These are phyloP conservation scores for Lutjanus campechanus DNA, from an alignment of 2,797 vertebrate species.

Conservation along the genomic window DNA sequence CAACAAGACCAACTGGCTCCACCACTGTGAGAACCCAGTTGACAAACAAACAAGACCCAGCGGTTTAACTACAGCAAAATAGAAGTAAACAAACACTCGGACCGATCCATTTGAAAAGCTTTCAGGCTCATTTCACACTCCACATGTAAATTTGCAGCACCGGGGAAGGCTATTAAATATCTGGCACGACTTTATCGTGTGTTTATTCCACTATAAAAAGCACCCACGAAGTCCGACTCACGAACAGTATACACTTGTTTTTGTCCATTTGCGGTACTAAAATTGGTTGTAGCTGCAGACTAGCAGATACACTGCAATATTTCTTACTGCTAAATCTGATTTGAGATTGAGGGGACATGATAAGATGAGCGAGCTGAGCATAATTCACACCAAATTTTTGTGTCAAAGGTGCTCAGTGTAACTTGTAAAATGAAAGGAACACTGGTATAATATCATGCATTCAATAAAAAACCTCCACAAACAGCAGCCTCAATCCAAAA, in stretches of 20 bases:
- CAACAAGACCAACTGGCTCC: constrained; percentile 49
- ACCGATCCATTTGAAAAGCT: constrained; percentile 42
- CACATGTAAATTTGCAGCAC: constrained; percentile 19
- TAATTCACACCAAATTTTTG: not conserved
- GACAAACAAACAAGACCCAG: constrained; percentile 47
- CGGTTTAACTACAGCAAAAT: constrained; percentile 48
- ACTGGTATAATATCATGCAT: not conserved
- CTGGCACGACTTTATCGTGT: constrained; percentile 22
- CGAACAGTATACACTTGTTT: not conserved
- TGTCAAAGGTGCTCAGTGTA: not conserved
- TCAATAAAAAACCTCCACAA: constrained; percentile 1
- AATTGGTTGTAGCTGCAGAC: constrained; percentile 4
- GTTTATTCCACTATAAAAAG: constrained; percentile 24
- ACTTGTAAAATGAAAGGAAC: not conserved
- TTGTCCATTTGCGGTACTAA: not conserved
- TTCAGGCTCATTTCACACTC: constrained; percentile 58
- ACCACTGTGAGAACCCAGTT: not conserved
- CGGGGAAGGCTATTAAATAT: constrained; percentile 35
- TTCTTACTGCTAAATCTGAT: not conserved
- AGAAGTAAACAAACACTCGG: constrained; percentile 41
- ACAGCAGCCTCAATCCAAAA: not conserved
- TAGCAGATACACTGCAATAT: not conserved
- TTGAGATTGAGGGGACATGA: not conserved
- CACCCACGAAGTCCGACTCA: not conserved
- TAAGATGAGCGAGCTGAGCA: not conserved